Conservation (phyloP, 2,888 invertebrate genomes). For the Synergus umbraculus region DNA sequence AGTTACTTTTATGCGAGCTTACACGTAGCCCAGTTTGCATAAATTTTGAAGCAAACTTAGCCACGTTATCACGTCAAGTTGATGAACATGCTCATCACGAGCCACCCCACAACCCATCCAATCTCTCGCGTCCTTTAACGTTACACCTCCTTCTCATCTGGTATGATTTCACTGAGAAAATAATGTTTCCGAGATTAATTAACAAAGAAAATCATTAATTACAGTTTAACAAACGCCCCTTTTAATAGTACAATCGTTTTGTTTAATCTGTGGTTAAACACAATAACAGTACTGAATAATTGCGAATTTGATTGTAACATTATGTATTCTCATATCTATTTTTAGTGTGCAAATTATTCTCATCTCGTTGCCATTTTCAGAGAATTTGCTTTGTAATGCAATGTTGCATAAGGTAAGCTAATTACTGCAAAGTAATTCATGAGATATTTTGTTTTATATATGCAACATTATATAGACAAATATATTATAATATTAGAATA, state of each 20-base stretch:
- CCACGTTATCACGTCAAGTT: conserved; percentile 38
- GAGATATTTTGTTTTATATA: too few relatives aligned
- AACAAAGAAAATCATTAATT: background rate
- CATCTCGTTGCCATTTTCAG: background rate
- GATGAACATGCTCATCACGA: conserved; percentile 38
- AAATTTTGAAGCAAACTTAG: conserved; percentile 48
- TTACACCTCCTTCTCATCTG: conserved; percentile 35
- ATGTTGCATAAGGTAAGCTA: background rate
- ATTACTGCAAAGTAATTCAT: too few relatives aligned
- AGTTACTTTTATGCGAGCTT: conserved; percentile 12
- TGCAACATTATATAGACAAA: too few relatives aligned
- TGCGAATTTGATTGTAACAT: background rate
- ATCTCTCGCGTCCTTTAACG: conserved; percentile 41
- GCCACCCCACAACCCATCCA: background rate
- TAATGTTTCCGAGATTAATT: background rate
- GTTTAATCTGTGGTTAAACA: too few relatives aligned
- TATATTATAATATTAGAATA: too few relatives aligned
- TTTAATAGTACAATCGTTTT: too few relatives aligned
- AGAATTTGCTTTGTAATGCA: background rate
- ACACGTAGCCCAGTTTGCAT: conserved; percentile 31
- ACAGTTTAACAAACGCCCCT: too few relatives aligned
- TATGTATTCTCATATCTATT: background rate
- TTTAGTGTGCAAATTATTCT: background rate
- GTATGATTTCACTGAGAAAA: background rate
- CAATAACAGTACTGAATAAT: background rate